Evolutionary conservation across 2,113 vertebrate genomes (phyloP).

Genomic region (Heloderma charlesbogerti): DNA sequence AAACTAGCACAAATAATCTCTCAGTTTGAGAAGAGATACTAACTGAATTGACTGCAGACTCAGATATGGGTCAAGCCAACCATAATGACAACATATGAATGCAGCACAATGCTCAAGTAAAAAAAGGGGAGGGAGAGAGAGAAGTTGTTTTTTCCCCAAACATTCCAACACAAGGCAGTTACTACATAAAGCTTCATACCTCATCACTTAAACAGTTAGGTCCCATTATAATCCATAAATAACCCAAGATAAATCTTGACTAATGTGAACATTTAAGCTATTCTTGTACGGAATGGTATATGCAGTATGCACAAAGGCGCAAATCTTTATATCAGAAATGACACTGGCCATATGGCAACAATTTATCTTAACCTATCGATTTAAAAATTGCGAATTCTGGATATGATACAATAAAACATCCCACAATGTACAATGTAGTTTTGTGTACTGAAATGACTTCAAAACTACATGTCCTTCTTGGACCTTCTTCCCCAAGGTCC

Average conservation of each 20-base stretch:
- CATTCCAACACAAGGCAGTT: background rate
- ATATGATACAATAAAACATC: background rate
- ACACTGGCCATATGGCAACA: background rate
- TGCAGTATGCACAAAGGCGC: background rate
- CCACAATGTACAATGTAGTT: background rate
- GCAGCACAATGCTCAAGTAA: background rate
- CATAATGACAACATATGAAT: background rate
- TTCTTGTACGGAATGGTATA: background rate
- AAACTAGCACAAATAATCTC: background rate
- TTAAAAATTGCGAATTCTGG: background rate
- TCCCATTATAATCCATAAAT: background rate
- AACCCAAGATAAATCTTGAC: background rate
- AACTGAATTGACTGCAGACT: background rate
- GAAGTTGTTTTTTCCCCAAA: background rate
- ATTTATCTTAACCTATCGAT: background rate
- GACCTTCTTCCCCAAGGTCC: background rate
- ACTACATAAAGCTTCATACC: background rate
- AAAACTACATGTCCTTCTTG: background rate
- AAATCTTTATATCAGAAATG: background rate
- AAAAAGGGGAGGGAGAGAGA: background rate
- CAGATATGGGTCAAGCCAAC: background rate
- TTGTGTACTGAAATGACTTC: background rate
- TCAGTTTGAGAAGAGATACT: background rate
- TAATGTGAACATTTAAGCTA: background rate
- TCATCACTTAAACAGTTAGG: background rate